These are phyloP conservation scores for Falco naumanni DNA, from an alignment of 2,797 vertebrate genomes.

Conservation along the genomic window DNA sequence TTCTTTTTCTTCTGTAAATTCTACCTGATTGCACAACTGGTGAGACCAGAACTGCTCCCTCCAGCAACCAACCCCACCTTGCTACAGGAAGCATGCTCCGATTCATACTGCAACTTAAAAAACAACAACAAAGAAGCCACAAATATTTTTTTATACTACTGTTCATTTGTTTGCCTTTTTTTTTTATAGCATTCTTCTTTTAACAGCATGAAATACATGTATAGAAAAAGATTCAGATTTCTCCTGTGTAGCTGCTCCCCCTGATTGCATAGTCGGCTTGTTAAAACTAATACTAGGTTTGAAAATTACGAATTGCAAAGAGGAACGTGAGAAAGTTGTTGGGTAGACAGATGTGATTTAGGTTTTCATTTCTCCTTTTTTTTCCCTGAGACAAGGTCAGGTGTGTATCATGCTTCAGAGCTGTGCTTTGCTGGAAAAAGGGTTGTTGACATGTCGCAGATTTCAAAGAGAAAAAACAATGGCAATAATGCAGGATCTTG, in stretches of 20 bases:
- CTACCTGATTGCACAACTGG: constrained; percentile 17
- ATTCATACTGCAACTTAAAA: not conserved
- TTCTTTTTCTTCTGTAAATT: constrained; percentile 50
- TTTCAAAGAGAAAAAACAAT: not conserved
- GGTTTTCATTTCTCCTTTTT: not conserved
- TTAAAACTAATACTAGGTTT: not conserved
- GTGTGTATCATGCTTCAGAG: not conserved
- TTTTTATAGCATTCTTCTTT: not conserved
- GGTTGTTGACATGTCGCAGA: not conserved
- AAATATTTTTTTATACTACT: not conserved
- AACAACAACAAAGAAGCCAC: not conserved
- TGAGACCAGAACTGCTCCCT: constrained; percentile 40
- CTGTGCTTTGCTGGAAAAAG: not conserved
- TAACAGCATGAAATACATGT: not conserved
- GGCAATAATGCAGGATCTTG: not conserved
- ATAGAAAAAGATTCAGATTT: not conserved
- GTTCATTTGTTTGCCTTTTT: not conserved
- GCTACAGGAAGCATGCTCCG: not conserved
- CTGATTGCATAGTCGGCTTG: not conserved
- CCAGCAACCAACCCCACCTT: constrained; percentile 29
- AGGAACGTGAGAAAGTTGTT: constrained; percentile 20
- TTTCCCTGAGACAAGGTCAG: not conserved
- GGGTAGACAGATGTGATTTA: not conserved
- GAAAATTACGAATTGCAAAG: not conserved
- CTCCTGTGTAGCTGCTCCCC: not conserved